Base-by-base conservation (phyloP, 1,140 invertebrate genomes). In the Leptinotarsa texana region DNA sequence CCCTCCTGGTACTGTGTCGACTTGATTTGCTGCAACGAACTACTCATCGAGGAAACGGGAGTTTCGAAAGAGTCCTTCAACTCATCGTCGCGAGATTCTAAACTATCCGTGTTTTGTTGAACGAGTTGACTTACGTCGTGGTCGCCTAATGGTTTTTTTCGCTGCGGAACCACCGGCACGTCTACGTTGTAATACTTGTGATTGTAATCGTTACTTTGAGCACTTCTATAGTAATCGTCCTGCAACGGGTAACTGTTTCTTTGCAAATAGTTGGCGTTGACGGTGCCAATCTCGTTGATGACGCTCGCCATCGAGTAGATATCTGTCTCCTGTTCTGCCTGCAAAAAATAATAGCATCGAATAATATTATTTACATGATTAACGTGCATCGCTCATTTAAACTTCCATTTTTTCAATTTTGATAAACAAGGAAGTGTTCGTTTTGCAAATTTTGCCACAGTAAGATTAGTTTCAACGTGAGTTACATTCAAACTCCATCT, bases 61-160 rank as follows among this genome's bases (percentile, higher is more conserved):
- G 89, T 90, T 74, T 90, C 89, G 78, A 89, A 90, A 3, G 89
- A 90, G 66, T 90, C 87, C 74, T 88, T 87, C 47, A 88, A 73
- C 47, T 89, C 88, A 74, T 89, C 88, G 73, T 90, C 88, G 47
- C 86, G 84, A 0, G 88, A 89, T 74, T 90, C 89, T 65, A 89
- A 80, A 13, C 88, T 89, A 78, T 89, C 88, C 0, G 86, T 88
- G 73, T 88, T 87, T 48, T 89, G 87, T 6, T 88, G 81, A 3
- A 87, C 24, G 13, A 63, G 61, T 49, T 61, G 18, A 21, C 63
- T 66, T n/a, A 63, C 18, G 48, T 72, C 68, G 49, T 62, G 63
- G 22, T 67, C 69, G 15, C 42, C 69, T 57, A 17, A 57, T 51
- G 51, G 63, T 33, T 65, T 65, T 33, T 65, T 65, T 15, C 63